phyloP scores from a whole-genome alignment of 2,888 invertebrate genomes.

The Drosophila peninsularis region DNA sequence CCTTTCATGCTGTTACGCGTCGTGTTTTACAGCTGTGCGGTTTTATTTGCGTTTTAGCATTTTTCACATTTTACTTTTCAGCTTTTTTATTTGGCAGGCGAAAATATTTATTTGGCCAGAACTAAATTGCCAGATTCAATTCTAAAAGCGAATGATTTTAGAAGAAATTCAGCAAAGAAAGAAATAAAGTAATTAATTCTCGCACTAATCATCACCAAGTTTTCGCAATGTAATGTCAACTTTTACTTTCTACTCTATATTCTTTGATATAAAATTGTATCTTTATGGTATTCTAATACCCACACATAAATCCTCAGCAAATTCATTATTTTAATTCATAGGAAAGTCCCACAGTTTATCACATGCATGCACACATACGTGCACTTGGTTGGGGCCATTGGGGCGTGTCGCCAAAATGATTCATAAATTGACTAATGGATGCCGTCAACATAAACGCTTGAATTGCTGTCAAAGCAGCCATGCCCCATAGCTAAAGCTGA shows the following conservation, averaged over 20 bases:
- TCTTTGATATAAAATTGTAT: not conserved
- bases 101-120: constrained; percentile 25
- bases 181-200: not conserved
- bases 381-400: constrained; percentile 11
- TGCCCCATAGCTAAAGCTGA: constrained; percentile 7
- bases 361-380: not conserved
- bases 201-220: not conserved
- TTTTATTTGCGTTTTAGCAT: constrained; percentile 33
- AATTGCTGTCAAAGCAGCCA: constrained; percentile 30
- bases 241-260: not conserved
- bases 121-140: constrained; percentile 32
- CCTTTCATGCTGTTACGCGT: constrained; percentile 40
- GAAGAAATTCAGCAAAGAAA: not conserved
- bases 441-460: constrained; percentile 42
- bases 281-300: no score
- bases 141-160: not conserved
- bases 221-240: not conserved
- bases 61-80: constrained; percentile 25
- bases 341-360: constrained; percentile 3
- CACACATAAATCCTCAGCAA: not conserved
- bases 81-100: constrained; percentile 23
- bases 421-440: constrained; percentile 57
- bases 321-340: not conserved
- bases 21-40: constrained; percentile 37
- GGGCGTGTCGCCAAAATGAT: constrained; percentile 35